Evolutionary conservation across 2,113 vertebrate species (phyloP).

Genomic region (Chlorodrepanis virens): DNA sequence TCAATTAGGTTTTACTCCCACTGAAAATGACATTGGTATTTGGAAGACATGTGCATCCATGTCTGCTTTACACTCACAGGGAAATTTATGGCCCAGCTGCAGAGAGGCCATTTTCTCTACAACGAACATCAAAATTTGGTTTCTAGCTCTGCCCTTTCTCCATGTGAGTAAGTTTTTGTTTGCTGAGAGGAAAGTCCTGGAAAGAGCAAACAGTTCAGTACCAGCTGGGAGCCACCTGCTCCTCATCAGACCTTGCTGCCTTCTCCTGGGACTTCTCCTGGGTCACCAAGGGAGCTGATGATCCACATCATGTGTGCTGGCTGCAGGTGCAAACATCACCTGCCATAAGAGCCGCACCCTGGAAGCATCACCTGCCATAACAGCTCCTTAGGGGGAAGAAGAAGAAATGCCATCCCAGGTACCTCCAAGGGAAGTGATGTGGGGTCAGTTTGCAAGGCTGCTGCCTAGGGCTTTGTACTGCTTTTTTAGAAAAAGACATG

Average conservation of each 20-base stretch:
- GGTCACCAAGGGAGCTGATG: background rate
- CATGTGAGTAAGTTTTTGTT: background rate
- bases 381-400: background rate
- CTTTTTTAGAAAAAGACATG: background rate
- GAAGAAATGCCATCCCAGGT: background rate
- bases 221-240: background rate
- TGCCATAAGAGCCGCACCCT: background rate
- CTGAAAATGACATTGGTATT: background rate
- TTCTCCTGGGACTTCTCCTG: background rate
- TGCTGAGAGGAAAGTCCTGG: background rate
- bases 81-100: background rate
- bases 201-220: background rate
- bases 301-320: background rate
- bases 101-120: background rate
- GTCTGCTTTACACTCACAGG: accelerated
- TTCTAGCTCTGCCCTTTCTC: background rate
- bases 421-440: background rate
- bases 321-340: background rate
- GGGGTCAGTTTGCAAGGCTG: background rate
- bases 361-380: background rate
- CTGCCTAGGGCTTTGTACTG: background rate
- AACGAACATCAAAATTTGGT: background rate
- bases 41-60: background rate
- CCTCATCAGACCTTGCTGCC: background rate
- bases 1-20: background rate